These are phyloP conservation scores for Platyrinchus mystaceus DNA, from an alignment of 2,797 vertebrate genomes.

Conservation along the genomic window DNA sequence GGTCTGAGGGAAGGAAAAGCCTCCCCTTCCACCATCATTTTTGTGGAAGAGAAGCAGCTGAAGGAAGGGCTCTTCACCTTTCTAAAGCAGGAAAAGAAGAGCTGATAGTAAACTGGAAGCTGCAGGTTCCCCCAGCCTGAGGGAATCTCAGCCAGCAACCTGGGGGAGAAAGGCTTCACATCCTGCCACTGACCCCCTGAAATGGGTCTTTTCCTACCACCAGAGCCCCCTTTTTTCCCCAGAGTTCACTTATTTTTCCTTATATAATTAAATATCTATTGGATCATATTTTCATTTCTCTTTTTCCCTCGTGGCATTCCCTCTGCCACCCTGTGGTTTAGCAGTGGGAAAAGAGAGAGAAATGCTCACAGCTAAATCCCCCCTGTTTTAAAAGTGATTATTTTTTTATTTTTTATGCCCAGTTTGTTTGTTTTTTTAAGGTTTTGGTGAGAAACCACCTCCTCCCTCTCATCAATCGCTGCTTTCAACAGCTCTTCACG, in stretches of 20 bases:
- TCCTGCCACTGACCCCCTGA: not conserved
- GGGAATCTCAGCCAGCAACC: accelerated
- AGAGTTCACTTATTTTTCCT: not conserved
- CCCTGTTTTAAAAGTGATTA: not conserved
- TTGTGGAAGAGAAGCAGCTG: not conserved
- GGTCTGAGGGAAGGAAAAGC: not conserved
- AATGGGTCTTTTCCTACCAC: not conserved
- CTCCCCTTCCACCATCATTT: not conserved
- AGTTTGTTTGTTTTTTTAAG: conserved; percentile 64
- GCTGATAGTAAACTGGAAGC: accelerated
- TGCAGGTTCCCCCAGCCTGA: not conserved
- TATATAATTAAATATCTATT: not conserved
- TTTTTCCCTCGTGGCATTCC: not conserved
- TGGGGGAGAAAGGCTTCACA: not conserved
- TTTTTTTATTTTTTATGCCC: conserved; percentile 44
- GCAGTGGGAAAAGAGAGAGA: not conserved
- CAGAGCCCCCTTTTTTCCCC: accelerated
- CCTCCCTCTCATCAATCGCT: conserved; percentile 63
- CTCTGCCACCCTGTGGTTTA: not conserved
- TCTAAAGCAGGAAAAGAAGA: not conserved
- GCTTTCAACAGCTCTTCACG: conserved; percentile 73
- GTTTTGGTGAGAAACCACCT: conserved; percentile 73
- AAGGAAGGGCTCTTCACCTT: not conserved
- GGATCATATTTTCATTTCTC: not conserved
- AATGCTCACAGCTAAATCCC: not conserved